Conservation (phyloP, 2,888 invertebrate species). For the Aphrophora alni region DNA sequence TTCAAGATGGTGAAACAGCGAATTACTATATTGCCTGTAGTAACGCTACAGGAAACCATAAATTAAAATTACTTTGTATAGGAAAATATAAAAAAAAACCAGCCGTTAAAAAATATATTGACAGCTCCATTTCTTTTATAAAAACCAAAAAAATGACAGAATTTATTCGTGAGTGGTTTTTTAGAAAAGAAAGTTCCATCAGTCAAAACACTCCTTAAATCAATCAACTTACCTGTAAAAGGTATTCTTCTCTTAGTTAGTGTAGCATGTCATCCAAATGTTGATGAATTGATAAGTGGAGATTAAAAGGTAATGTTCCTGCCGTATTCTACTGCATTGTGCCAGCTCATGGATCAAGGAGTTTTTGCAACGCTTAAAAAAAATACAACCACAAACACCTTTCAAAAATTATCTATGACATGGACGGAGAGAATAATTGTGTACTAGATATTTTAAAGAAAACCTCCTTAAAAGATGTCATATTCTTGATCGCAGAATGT, state of each 20-base stretch:
- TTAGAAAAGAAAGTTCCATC: not conserved
- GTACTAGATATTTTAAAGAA: not conserved
- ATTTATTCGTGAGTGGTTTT: not conserved
- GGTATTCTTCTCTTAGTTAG: not conserved
- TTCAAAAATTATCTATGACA: not conserved
- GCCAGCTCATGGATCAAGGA: not conserved
- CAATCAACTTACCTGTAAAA: not conserved
- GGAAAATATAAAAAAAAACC: not conserved
- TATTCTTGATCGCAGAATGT: not conserved
- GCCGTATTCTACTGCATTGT: not conserved
- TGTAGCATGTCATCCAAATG: not conserved
- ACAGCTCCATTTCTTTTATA: not conserved
- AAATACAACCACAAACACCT: not conserved
- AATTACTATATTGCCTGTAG: too few relatives aligned
- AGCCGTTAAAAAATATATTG: not conserved
- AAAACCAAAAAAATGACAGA: not conserved
- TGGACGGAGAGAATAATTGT: not conserved
- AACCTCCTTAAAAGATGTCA: not conserved
- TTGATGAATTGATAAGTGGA: not conserved
- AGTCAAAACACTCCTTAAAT: not conserved
- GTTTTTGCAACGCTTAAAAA: not conserved
- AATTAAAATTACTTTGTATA: not conserved
- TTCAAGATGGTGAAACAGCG: too few relatives aligned
- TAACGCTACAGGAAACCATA: too few relatives aligned
- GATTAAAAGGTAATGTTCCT: not conserved